Percentiles rank a stretch among this genome's conserved stretches.
phyloP scores from a whole-genome alignment of 2,113 vertebrate genomes.

The Bujurquina vittata region DNA sequence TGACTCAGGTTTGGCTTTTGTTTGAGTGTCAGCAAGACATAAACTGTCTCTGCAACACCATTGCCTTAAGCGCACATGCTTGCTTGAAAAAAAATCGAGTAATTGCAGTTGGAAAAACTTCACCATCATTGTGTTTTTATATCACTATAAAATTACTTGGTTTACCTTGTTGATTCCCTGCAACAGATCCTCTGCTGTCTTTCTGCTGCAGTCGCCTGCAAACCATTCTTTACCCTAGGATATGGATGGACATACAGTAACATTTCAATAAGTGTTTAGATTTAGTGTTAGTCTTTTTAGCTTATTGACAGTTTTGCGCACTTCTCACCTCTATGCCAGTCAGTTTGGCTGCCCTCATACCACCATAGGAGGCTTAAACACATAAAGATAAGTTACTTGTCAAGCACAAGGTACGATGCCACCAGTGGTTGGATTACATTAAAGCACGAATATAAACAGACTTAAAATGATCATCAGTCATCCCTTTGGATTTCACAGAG shows the following conservation, averaged over 20 bases:
- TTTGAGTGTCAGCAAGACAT: neutral
- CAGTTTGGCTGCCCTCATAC: conserved; percentile 27
- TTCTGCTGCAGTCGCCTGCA: conserved; percentile 81
- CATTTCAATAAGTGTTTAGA: neutral
- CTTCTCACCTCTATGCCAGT: conserved; percentile 62
- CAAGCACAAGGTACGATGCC: neutral
- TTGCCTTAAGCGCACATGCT: neutral
- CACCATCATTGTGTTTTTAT: neutral
- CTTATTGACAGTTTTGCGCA: neutral
- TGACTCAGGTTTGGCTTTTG: neutral
- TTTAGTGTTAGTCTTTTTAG: neutral
- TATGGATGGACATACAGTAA: conserved; percentile 4
- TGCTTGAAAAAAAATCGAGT: neutral
- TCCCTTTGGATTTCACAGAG: neutral
- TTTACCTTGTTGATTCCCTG: conserved; percentile 78
- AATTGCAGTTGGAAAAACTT: neutral
- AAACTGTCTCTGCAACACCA: neutral
- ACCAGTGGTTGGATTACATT: neutral
- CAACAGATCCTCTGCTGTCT: conserved; percentile 79
- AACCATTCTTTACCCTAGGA: conserved; percentile 83
- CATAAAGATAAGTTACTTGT: conserved; percentile 9
- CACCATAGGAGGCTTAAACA: conserved; percentile 43
- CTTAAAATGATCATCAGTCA: neutral
- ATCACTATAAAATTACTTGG: neutral
- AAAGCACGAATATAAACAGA: neutral